Evolutionary conservation across 1,140 invertebrate species (phyloP).

Genomic region (Coenobita brevimanus): DNA sequence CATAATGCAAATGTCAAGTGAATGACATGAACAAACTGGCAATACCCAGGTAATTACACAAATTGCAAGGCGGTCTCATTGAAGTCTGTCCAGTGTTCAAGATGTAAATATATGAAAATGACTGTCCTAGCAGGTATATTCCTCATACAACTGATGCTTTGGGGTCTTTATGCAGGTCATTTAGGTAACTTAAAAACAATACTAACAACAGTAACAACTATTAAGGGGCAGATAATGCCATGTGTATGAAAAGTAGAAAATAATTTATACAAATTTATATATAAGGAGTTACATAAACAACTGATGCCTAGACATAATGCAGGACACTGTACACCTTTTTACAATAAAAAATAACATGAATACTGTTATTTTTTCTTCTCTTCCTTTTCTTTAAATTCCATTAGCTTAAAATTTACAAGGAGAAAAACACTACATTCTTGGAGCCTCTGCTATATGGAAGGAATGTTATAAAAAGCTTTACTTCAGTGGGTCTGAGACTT

Average conservation of each 20-base stretch:
- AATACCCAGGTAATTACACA: too few species aligned
- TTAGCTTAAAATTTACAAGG: neutral
- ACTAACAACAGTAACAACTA: neutral
- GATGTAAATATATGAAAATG: too few species aligned
- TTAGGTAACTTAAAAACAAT: neutral
- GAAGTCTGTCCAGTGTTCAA: too few species aligned
- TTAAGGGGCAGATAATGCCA: constrained; percentile 8
- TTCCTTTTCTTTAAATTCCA: neutral
- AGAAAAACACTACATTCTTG: too few species aligned
- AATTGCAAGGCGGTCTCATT: too few species aligned
- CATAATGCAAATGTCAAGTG: too few species aligned
- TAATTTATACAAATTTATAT: constrained; percentile 37
- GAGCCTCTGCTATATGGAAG: constrained; percentile 3
- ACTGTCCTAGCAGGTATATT: too few species aligned
- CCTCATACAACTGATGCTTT: too few species aligned
- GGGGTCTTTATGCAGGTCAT: too few species aligned
- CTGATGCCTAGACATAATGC: constrained; percentile 35
- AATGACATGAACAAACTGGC: too few species aligned
- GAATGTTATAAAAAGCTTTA: neutral
- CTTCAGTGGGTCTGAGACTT: too few species aligned
- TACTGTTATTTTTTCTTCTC: constrained; percentile 23
- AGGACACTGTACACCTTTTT: constrained; percentile 50
- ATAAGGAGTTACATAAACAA: constrained; percentile 15
- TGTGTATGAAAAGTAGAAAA: constrained; percentile 38
- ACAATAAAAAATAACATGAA: constrained; percentile 46